Evolutionary conservation across 2,888 invertebrate genomes (phyloP), one percentile per base, ranked within the genome.

Genomic region (Rhyacophila evoluta): DNA sequence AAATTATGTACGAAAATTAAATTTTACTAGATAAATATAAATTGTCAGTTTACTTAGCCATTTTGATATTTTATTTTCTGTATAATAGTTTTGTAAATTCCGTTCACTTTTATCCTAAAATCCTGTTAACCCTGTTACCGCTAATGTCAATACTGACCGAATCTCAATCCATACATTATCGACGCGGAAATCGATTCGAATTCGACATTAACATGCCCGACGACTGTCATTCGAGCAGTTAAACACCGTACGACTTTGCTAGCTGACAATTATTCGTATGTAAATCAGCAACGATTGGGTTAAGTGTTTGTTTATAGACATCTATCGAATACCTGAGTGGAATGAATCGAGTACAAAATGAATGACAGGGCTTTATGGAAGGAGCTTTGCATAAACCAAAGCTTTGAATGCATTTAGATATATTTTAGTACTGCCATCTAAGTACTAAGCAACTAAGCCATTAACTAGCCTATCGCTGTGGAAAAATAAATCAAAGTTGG

Each of bases 161-260:
- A 25, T 55, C 55, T 8, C 55, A 55, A 55, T 55, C 15, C 55
- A 25, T 55, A 25, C 55, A 55, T 19, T 55, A 55, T 55, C 55
- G 10, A 55, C 19, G 55, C 55, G 55, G 55, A 55, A 55, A 55
- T 55, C 55, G 25, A 55, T 55, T 19, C 55, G 55, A 25, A 55
- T 55, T 55, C 15, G 55, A 55, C 55, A 55, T 55, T 55, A 55
- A 12, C 55, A 39, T 39, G 39, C 8, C 15, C 39, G 6, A 55
- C 55, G 55, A 55, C 55, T 55, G 55, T 55, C 55, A 55, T 55
- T 25, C 55, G 15, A 19, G 55, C 25, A 19, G 55, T 55, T 55
- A 55, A 55, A 12, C 25, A 55, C 19, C 19, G 55, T 19, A 19
- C 55, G 8, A 19, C 25, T 19, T 2, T 19, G 55, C 1, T 1